phyloP scores from a whole-genome alignment of 2,888 invertebrate genomes.

The Phyllotreta striolata region DNA sequence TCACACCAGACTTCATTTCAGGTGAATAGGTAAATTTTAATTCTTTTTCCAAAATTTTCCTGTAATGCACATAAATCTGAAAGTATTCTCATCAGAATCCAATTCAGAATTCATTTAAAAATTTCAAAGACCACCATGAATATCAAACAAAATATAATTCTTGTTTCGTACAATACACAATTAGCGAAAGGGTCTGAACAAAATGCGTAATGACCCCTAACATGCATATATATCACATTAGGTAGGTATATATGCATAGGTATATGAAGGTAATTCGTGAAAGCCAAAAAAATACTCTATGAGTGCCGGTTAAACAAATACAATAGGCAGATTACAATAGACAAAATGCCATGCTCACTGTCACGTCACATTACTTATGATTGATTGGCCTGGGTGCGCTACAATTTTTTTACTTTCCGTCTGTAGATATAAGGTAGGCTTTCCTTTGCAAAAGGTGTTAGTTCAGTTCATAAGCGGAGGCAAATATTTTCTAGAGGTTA shows the following conservation, averaged over 20 bases:
- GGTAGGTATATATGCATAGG: conserved; percentile 21
- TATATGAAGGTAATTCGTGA: conserved; percentile 52
- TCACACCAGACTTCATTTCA: too few species aligned
- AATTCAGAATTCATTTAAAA: conserved; percentile 29
- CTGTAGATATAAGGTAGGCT: conserved; percentile 46
- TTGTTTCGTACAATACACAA: conserved; percentile 48
- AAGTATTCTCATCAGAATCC: conserved; percentile 29
- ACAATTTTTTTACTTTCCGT: conserved; percentile 50
- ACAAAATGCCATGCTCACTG: conserved; percentile 62
- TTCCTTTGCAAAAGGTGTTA: conserved; percentile 42
- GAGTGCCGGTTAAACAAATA: conserved; percentile 55
- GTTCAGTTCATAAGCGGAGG: conserved; percentile 33
- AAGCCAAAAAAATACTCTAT: conserved; percentile 54
- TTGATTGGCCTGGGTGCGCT: conserved; percentile 55
- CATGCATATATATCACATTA: conserved; percentile 15
- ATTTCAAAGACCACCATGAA: conserved; percentile 17
- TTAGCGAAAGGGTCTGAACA: conserved; percentile 49
- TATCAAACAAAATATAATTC: conserved; percentile 36
- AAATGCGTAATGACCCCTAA: conserved; percentile 47
- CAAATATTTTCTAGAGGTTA: background rate
- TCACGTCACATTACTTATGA: conserved; percentile 63
- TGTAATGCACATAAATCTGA: background rate
- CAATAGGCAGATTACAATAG: conserved; percentile 63
- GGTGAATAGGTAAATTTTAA: too few species aligned
- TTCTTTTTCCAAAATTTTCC: too few species aligned